A percentile compares a stretch with the other conserved stretches of the same genome.
Conservation (phyloP, 2,888 invertebrate genomes). For the Ephialtes manifestator region DNA sequence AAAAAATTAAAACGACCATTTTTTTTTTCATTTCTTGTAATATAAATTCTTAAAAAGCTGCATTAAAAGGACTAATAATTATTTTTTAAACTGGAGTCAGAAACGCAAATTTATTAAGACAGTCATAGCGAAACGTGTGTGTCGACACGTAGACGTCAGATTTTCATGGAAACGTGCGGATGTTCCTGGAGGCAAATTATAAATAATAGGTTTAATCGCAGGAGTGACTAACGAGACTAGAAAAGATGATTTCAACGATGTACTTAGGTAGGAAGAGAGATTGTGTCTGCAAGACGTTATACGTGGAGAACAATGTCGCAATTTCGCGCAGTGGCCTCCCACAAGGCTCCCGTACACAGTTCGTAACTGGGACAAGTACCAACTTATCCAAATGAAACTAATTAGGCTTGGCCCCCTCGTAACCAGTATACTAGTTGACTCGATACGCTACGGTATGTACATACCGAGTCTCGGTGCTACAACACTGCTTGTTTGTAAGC, state of each 20-base stretch:
- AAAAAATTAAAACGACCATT: too few species aligned
- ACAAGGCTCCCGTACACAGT: conserved; percentile 6
- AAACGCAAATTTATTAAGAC: background rate
- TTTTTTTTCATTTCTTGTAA: too few species aligned
- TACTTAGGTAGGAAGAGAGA: background rate
- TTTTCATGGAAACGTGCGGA: conserved; percentile 3
- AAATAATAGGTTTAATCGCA: conserved; percentile 18
- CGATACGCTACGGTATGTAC: conserved; percentile 38
- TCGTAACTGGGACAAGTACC: conserved; percentile 78
- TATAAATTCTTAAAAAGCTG: too few species aligned
- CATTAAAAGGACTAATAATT: too few species aligned
- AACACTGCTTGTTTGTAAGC: conserved; percentile 1
- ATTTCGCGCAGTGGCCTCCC: conserved; percentile 48
- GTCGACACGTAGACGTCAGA: background rate
- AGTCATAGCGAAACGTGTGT: background rate
- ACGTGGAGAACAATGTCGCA: conserved; percentile 25
- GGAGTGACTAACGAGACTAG: background rate
- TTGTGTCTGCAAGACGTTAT: background rate
- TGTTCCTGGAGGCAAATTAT: conserved; percentile 1
- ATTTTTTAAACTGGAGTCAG: background rate
- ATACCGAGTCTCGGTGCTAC: conserved; percentile 11
- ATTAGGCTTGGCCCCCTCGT: conserved; percentile 73
- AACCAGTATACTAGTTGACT: conserved; percentile 36
- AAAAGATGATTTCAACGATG: background rate
- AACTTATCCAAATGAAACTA: conserved; percentile 78